phyloP scores from a whole-genome alignment of 2,797 vertebrate species.

The Phrynocephalus guinanensis region DNA sequence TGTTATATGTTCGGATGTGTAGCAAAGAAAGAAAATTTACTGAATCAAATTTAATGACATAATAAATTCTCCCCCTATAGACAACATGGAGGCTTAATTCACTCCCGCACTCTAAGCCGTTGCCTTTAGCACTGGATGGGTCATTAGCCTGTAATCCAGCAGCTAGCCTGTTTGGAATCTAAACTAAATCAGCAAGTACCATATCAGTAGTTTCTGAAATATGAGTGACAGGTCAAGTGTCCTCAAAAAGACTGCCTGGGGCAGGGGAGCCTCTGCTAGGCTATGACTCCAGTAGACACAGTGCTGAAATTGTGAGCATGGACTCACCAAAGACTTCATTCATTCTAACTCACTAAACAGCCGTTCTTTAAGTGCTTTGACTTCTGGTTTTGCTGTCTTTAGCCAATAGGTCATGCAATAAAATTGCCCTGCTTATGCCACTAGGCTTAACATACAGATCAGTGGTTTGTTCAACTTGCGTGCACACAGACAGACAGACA shows the following conservation, averaged over 20 bases:
- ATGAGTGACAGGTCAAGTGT: slow-evolving; percentile 83
- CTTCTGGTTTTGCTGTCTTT: slow-evolving; percentile 77
- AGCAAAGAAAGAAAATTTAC: slow-evolving; percentile 79
- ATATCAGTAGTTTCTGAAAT: slow-evolving; percentile 82
- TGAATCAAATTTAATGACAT: slow-evolving; percentile 82
- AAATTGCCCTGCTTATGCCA: slow-evolving; percentile 75
- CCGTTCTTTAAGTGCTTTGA: slow-evolving; percentile 76
- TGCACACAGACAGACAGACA: not conserved
- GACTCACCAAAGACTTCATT: slow-evolving; percentile 80
- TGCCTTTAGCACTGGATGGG: slow-evolving; percentile 83
- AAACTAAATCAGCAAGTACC: slow-evolving; percentile 80
- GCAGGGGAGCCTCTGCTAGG: slow-evolving; percentile 74
- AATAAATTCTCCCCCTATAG: slow-evolving; percentile 81
- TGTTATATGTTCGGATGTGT: slow-evolving; percentile 60
- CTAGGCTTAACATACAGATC: slow-evolving; percentile 74
- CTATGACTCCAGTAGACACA: slow-evolving; percentile 74
- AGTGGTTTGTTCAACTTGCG: slow-evolving; percentile 51
- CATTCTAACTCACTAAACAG: slow-evolving; percentile 81
- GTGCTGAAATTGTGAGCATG: slow-evolving; percentile 72
- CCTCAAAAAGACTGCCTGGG: slow-evolving; percentile 79
- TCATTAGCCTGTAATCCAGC: slow-evolving; percentile 84
- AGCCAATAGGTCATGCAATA: slow-evolving; percentile 76
- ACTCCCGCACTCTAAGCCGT: slow-evolving; percentile 81
- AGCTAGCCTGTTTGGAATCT: slow-evolving; percentile 76
- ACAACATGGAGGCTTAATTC: slow-evolving; percentile 81